phyloP scores from a whole-genome alignment of 2,113 vertebrate genomes.

The Scopus umbretta region DNA sequence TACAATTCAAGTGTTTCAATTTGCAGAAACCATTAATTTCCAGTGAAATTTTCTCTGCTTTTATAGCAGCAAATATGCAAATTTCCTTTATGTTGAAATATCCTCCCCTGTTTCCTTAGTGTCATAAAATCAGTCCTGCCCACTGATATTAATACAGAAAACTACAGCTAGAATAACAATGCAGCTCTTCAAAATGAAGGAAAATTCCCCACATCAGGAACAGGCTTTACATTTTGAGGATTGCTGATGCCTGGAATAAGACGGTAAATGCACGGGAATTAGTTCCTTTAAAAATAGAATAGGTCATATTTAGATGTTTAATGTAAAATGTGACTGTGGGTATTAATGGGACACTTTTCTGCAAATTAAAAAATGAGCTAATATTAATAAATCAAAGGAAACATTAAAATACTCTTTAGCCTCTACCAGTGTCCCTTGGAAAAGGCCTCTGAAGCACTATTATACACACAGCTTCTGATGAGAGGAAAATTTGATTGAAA shows the following conservation, averaged over 20 bases:
- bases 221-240: neutral
- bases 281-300: neutral
- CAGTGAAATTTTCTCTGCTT: neutral
- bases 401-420: neutral
- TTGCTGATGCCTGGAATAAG: neutral
- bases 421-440: neutral
- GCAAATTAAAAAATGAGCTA: neutral
- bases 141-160: neutral
- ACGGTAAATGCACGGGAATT: neutral
- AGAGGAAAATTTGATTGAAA: neutral
- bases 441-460: neutral
- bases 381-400: constrained; percentile 23
- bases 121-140: neutral
- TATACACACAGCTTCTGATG: neutral
- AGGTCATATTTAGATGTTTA: neutral
- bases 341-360: neutral
- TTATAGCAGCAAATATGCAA: neutral
- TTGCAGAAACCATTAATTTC: neutral
- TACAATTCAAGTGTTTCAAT: neutral
- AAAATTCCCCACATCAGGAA: neutral
- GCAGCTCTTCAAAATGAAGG: neutral
- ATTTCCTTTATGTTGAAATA: neutral
- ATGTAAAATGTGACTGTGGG: neutral
- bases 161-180: neutral
- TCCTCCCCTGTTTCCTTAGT: neutral